Evolutionary conservation across 2,888 invertebrate genomes (phyloP), one percentile per base, ranked within the genome.

Genomic region (Melitaea athalia): DNA sequence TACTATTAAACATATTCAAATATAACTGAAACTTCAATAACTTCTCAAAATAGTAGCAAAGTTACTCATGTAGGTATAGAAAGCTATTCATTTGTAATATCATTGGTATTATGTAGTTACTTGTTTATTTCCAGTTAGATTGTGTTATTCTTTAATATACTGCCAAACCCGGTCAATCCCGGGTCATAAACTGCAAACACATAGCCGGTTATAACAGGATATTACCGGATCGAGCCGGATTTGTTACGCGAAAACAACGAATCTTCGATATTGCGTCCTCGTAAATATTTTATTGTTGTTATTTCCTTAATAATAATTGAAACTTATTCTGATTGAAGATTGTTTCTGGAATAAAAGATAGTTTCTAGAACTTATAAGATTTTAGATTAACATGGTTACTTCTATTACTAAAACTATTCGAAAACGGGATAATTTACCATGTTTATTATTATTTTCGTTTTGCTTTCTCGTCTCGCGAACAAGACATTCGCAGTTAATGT

Each of bases 161-260:
- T 17, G 14, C 49, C 45, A 63, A 69, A 55, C 69, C 66, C 42
- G 66, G 50, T 55, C 45, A 60, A 63, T 60, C 63, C 66, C 53
- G 60, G 57, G 38, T 47, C 57, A 38, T 63, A 66, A 63, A 63
- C 63, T 60, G 42, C 17, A 47, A 59, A 69, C 63, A 63, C 43
- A 60, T 33, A 47, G 59, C 64, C 47, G 17, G 59, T 63, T 53
- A 65, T 45, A 45, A 65, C 63, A 52, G 59, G 65, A 59, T 66
- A 69, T 65, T 38, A 33, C 52, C 42, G n/a, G 33, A 14, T n/a
- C 55, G 31, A 3, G 33, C 38, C 38, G 57, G 57, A 57, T 57
- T 57, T 42, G 15, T 15, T 42, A 38, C 57, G 38, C 15, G 57
- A 42, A 42, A 55, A 38, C 38, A 57, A 57, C 53, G 42, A 57